Evolutionary conservation across 2,113 vertebrate species (phyloP).

Genomic region (Callorhinus ursinus): DNA sequence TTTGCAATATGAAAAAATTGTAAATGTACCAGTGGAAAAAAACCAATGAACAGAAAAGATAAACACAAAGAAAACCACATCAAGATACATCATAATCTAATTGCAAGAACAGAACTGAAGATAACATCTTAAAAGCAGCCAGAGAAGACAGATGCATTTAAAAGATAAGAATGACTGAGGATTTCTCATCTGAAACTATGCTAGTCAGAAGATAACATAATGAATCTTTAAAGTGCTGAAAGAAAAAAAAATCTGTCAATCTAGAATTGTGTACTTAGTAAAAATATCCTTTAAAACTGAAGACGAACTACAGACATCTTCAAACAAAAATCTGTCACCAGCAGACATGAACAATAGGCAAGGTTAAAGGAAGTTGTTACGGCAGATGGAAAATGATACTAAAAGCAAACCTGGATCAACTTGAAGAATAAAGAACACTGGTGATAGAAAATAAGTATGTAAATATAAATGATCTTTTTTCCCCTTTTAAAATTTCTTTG

Average conservation of each 20-base stretch:
- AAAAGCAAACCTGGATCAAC: neutral
- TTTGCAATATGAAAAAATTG: conserved; percentile 27
- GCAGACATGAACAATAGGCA: neutral
- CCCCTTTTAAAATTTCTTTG: neutral
- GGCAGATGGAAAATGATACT: neutral
- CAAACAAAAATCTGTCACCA: neutral
- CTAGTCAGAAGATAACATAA: conserved; percentile 1
- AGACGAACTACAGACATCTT: neutral
- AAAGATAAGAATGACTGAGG: neutral
- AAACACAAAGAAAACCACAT: conserved; percentile 60
- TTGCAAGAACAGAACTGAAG: neutral
- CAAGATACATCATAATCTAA: conserved; percentile 2
- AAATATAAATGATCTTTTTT: neutral
- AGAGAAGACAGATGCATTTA: conserved; percentile 19
- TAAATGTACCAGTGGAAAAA: neutral
- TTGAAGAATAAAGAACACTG: neutral
- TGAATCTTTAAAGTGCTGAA: neutral
- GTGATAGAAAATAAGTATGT: neutral
- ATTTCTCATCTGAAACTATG: neutral
- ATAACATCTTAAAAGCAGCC: conserved; percentile 22
- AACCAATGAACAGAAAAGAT: conserved; percentile 29
- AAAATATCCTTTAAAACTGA: neutral
- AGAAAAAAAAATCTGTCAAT: neutral
- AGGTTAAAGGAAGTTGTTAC: neutral
- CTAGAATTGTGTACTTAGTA: neutral